phyloP scores from a whole-genome alignment of 2,797 vertebrate genomes.

The Anguilla anguilla region DNA sequence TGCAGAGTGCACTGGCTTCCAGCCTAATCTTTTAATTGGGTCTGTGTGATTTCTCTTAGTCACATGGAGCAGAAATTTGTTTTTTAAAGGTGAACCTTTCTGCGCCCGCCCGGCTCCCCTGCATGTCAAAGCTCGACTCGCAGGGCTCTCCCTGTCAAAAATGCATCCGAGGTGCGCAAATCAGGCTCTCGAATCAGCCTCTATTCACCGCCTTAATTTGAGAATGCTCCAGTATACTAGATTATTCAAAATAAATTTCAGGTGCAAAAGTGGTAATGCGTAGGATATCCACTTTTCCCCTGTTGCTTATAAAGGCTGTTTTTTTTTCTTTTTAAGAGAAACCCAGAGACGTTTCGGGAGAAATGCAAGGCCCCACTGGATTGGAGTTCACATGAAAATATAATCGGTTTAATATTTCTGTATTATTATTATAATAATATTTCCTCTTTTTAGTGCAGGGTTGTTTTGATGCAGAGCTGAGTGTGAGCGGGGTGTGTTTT shows the following conservation, averaged over 20 bases:
- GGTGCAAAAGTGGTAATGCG: background rate
- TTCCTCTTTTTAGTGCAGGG: background rate
- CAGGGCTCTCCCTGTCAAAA: background rate
- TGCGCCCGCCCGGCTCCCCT: background rate
- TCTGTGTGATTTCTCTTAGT: slow-evolving; percentile 34
- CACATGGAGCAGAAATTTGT: background rate
- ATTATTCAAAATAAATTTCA: background rate
- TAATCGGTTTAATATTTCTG: background rate
- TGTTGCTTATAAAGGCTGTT: background rate
- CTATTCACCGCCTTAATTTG: background rate
- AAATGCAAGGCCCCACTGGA: background rate
- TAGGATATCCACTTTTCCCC: background rate
- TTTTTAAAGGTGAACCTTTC: background rate
- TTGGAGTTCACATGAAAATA: background rate
- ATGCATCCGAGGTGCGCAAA: background rate
- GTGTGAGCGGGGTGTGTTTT: background rate
- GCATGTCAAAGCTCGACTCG: background rate
- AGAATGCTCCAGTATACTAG: background rate
- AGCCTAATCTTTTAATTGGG: slow-evolving; percentile 55
- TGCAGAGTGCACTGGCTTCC: slow-evolving; percentile 30
- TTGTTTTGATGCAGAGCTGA: background rate
- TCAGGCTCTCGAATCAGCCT: background rate
- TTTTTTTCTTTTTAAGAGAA: background rate
- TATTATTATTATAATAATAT: background rate
- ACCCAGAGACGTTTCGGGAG: background rate